Conservation (phyloP, 2,797 vertebrate genomes). For the Sebastes iracundus region DNA sequence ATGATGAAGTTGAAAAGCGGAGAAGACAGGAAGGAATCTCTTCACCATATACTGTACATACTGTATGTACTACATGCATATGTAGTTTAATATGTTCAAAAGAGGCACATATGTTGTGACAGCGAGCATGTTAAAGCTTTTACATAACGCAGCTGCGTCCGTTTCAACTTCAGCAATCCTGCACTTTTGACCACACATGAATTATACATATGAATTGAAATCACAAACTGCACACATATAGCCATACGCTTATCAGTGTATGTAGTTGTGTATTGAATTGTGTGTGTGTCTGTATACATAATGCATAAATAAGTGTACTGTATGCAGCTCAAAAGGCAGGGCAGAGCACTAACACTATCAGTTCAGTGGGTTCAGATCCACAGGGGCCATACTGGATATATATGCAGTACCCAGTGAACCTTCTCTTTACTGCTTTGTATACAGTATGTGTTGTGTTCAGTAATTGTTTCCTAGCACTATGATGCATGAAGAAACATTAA, state of each 20-base stretch:
- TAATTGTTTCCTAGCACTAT: background rate
- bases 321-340: background rate
- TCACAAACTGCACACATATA: background rate
- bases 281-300: background rate
- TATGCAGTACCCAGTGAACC: conserved; percentile 11
- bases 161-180: background rate
- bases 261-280: background rate
- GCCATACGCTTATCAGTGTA: background rate
- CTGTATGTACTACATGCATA: too few species aligned
- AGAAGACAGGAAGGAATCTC: background rate
- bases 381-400: conserved; percentile 3
- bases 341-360: background rate
- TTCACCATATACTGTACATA: background rate
- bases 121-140: background rate
- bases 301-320: conserved; percentile 16
- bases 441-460: background rate
- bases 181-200: background rate
- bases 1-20: background rate
- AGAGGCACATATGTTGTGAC: background rate
- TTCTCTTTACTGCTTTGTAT: background rate
- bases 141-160: background rate
- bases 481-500: conserved; percentile 3
- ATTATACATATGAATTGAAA: background rate
- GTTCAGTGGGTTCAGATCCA: conserved; percentile 33
- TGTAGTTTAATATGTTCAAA: background rate